These are phyloP conservation scores for Oreochromis grahami DNA, from an alignment of 2,797 vertebrate genomes.

Conservation along the genomic window DNA sequence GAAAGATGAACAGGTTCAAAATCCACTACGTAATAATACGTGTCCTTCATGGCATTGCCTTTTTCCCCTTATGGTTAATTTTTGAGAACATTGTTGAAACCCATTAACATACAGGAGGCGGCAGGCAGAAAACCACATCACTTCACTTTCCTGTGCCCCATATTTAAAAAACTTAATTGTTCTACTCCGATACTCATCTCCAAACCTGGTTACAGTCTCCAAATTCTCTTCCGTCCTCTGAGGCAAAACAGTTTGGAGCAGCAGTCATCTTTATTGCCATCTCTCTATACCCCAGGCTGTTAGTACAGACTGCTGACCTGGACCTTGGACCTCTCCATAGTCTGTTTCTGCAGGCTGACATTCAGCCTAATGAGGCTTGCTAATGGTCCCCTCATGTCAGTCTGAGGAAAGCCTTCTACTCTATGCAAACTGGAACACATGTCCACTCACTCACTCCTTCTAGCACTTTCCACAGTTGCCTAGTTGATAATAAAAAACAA, in stretches of 20 bases:
- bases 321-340: conserved; percentile 30
- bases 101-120: background rate
- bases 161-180: background rate
- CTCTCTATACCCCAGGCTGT: background rate
- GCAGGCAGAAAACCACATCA: background rate
- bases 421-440: conserved; percentile 31
- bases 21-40: background rate
- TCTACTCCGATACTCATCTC: background rate
- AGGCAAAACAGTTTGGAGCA: background rate
- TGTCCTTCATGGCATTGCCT: background rate
- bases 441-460: background rate
- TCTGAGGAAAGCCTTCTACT: conserved; percentile 1
- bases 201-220: background rate
- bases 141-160: background rate
- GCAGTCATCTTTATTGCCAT: conserved; percentile 5
- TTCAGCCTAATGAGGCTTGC: conserved; percentile 58
- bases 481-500: conserved; percentile 6
- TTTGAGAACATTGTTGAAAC: background rate
- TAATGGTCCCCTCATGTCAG: conserved; percentile 51
- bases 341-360: conserved; percentile 17
- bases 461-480: background rate
- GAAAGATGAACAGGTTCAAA: background rate
- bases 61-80: background rate
- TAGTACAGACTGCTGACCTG: conserved; percentile 36
- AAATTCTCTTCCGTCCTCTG: background rate